These are phyloP conservation scores for Drosophila subquinaria DNA, from an alignment of 2,888 invertebrate species.

Conservation along the genomic window DNA sequence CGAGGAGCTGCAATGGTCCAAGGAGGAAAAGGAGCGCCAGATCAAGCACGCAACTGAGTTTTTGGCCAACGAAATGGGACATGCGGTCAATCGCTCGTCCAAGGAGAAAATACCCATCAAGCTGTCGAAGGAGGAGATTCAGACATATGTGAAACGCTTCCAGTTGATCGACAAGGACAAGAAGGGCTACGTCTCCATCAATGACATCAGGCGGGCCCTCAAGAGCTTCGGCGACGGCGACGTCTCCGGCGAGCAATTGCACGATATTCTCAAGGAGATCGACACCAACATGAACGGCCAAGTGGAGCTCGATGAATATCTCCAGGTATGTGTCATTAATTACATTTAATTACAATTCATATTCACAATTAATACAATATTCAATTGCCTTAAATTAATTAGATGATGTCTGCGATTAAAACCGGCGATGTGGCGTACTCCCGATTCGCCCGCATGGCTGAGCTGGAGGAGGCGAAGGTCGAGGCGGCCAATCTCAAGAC, in stretches of 20 bases:
- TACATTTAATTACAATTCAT: not conserved
- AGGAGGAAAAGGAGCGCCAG: conserved; percentile 92
- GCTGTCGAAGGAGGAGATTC: conserved; percentile 96
- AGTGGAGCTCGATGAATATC: conserved; percentile 99
- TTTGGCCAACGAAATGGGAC: conserved; percentile 98
- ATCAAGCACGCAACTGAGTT: conserved; percentile 93
- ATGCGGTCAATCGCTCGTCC: conserved; percentile 94
- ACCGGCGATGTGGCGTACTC: conserved; percentile 98
- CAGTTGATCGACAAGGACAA: conserved; percentile 97
- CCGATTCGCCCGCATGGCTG: conserved; percentile 97
- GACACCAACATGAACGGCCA: conserved; percentile 99
- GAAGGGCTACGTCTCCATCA: conserved; percentile 99
- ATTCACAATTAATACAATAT: not conserved
- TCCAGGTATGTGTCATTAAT: conserved; percentile 91
- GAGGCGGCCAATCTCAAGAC: conserved; percentile 91
- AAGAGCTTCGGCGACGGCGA: conserved; percentile 94
- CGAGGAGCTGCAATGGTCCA: conserved; percentile 96
- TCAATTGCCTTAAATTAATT: not conserved
- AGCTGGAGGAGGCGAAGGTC: conserved; percentile 94
- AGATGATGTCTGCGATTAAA: conserved; percentile 99
- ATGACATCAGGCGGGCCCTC: conserved; percentile 97
- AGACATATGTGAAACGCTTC: conserved; percentile 97
- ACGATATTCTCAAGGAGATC: conserved; percentile 98
- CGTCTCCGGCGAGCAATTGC: conserved; percentile 96
- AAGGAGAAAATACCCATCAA: conserved; percentile 96